Evolutionary conservation across 2,113 vertebrate genomes (phyloP).

Genomic region (Bungarus multicinctus): DNA sequence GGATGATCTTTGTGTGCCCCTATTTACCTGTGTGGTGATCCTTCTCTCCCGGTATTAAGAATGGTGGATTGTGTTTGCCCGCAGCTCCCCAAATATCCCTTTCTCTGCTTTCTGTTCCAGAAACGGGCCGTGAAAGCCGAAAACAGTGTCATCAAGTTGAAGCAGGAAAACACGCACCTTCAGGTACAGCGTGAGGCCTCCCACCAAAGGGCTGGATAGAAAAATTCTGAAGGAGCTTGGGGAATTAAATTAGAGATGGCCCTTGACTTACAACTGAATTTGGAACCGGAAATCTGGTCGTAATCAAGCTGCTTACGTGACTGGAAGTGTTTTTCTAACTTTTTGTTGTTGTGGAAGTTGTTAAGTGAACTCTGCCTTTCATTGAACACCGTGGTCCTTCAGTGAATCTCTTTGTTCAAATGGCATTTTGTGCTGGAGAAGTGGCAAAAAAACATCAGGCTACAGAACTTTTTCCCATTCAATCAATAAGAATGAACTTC

Average conservation of each 20-base stretch:
- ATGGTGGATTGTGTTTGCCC: neutral
- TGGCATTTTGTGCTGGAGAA: neutral
- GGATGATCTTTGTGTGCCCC: neutral
- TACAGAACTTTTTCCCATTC: too few species aligned
- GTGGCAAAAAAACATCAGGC: neutral
- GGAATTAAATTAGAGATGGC: neutral
- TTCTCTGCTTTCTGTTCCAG: conserved; percentile 58
- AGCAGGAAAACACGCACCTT: conserved; percentile 74
- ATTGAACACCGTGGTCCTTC: neutral
- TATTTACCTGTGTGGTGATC: neutral
- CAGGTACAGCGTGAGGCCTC: conserved; percentile 69
- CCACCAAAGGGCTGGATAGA: accelerated
- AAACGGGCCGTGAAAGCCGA: conserved; percentile 88
- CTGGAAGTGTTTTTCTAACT: neutral
- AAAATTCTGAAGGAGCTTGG: neutral
- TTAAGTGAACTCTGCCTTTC: neutral
- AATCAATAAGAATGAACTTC: too few species aligned
- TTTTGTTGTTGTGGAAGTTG: neutral
- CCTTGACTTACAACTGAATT: neutral
- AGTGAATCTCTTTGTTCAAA: neutral
- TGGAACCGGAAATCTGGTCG: neutral
- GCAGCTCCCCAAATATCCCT: neutral
- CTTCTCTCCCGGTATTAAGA: neutral
- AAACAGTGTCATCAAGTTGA: conserved; percentile 72
- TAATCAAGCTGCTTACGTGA: neutral